Percentiles rank a stretch among this genome's conserved stretches.
These are phyloP conservation scores for Chromoteleia sp. DNA, from an alignment of 2,888 invertebrate genomes.

Conservation along the genomic window DNA sequence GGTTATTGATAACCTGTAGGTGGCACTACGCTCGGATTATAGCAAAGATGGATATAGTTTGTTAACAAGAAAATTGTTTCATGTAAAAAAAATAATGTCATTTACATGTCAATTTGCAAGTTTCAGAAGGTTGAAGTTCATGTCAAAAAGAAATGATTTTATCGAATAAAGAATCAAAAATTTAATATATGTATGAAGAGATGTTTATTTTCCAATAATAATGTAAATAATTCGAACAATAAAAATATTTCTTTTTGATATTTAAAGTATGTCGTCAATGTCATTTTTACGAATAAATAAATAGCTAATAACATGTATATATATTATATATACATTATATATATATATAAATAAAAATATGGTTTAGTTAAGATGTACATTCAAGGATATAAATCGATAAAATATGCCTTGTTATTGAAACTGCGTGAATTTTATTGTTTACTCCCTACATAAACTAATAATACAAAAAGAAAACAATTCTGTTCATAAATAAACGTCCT, in stretches of 20 bases:
- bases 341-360: background rate
- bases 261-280: background rate
- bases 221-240: background rate
- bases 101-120: background rate
- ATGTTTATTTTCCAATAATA: background rate
- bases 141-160: constrained; percentile 59
- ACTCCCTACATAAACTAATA: background rate
- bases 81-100: background rate
- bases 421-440: background rate
- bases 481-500: background rate
- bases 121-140: too few species aligned
- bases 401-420: constrained; percentile 33
- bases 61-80: too few species aligned
- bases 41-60: too few species aligned
- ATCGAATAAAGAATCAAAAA: background rate
- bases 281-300: background rate
- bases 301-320: background rate
- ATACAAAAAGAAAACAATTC: background rate
- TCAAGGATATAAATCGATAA: background rate
- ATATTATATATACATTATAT: background rate
- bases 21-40: background rate
- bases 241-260: background rate
- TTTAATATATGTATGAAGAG: constrained; percentile 13
- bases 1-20: constrained; percentile 81
- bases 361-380: constrained; percentile 7